Base-by-base conservation (phyloP, 1,140 invertebrate species). In the Schmidtea mediterranea region DNA sequence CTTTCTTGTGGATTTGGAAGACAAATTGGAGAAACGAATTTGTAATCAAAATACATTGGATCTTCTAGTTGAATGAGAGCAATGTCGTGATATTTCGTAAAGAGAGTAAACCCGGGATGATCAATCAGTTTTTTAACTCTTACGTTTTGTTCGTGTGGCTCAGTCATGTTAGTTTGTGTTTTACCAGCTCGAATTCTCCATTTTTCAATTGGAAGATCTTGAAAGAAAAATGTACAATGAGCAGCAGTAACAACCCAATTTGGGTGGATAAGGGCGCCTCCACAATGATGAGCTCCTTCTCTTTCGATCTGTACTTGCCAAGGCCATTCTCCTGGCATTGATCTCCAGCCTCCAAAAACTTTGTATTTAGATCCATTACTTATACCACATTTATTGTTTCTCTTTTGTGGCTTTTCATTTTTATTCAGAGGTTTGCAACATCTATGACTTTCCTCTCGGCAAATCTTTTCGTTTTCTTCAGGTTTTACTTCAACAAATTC, bases 221-320 rank as follows among this genome's bases (percentile, higher is more conserved):
- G 15, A 15, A 21, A 45, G 12, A 19, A 15, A 21, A 45, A 74
- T 51, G 87, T 75, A 60, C 83, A 89, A 63, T 89, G 82, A 8
- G 81, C 82, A 0, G 82, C 82, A 0, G 82, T 86, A 16, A 87
- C 66, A 13, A 86, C 72, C 80, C 80, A 84, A 38, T 74, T 70
- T 0, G 75, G 72, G 51, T 78, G 73, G 32, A 87, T 77, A 1
- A 89, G 70, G 2, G 84, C 79, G 1, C 78, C 82, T 0, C 82
- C 83, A 58, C 83, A 89, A 9, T 43, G 19, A 24, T 45, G 43
- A 19, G 15, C 43, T 19, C 19, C 21, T 5, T 21, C 5, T 8
- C 21, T 19, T 13, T 13, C 21, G 5, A 45, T 13, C 15, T 15
- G 21, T 9, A 45, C 43, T 45, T 45, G 43, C 43, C 43, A 45